Evolutionary conservation across 64 coral and sea anemone species (phyloP).

Genomic region (Pachyseris speciosa): DNA sequence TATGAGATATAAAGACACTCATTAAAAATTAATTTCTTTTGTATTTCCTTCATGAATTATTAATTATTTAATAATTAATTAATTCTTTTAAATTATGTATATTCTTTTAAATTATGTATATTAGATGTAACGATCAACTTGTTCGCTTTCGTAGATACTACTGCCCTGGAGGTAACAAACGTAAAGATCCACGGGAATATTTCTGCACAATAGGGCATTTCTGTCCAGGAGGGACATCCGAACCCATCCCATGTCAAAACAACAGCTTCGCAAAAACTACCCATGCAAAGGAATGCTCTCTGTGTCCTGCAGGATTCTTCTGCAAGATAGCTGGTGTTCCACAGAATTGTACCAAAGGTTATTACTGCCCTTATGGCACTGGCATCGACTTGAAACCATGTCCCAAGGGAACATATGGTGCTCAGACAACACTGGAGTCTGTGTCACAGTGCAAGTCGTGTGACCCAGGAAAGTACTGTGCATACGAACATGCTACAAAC

Average conservation of each 20-base stretch:
- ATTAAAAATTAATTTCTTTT: no score
- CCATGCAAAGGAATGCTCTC: conserved; percentile 90
- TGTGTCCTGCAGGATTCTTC: conserved; percentile 91
- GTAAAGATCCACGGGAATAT: conserved; percentile 73
- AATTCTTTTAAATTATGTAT: no score
- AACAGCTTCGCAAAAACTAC: conserved; percentile 95
- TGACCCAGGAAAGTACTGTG: conserved; percentile 94
- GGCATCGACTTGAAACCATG: conserved; percentile 91
- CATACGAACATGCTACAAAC: conserved; percentile 69
- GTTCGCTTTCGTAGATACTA: conserved; percentile 96
- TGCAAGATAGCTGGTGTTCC: conserved; percentile 93
- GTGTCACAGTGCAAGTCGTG: conserved; percentile 92
- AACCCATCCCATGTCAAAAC: conserved; percentile 98
- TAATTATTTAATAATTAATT: no score
- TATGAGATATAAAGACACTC: no score
- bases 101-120: no score
- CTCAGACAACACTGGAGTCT: conserved; percentile 74
- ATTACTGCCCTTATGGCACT: conserved; percentile 93
- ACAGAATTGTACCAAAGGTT: conserved; percentile 76
- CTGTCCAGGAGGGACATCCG: conserved; percentile 89
- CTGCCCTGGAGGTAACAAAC: conserved; percentile 76
- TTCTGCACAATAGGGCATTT: conserved; percentile 87
- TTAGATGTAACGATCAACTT: no score
- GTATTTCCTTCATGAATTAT: no score
- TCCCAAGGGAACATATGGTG: conserved; percentile 94